Evolutionary conservation across 2,888 invertebrate genomes (phyloP).

Genomic region (Dysmachus trigonus): DNA sequence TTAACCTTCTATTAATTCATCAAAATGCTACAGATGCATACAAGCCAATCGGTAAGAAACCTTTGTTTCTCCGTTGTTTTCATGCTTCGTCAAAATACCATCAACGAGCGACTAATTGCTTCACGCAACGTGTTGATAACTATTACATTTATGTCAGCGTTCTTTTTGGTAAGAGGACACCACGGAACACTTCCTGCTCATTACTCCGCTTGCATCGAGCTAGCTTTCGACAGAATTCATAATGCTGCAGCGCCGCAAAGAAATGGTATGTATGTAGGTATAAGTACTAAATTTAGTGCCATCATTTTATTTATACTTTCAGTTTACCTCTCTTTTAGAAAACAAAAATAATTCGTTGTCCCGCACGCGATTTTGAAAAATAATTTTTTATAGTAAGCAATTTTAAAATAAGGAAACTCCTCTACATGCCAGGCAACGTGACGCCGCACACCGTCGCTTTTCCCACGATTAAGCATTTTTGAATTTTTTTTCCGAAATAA

Average conservation of each 20-base stretch:
- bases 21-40: neutral
- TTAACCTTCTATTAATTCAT: no score
- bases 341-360: neutral
- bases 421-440: neutral
- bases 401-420: neutral
- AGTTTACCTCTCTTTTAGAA: neutral
- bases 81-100: slow-evolving; percentile 12
- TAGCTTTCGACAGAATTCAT: neutral
- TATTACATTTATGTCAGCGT: slow-evolving; percentile 1
- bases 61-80: neutral
- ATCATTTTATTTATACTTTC: neutral
- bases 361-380: neutral
- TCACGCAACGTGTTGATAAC: neutral
- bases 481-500: neutral
- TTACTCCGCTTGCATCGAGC: neutral
- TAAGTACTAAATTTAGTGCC: neutral
- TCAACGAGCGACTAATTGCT: slow-evolving; percentile 1
- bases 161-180: slow-evolving; percentile 18
- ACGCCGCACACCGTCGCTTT: neutral
- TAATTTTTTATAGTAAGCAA: neutral
- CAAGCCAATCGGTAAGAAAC: neutral
- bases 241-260: neutral
- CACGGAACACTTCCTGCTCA: neutral
- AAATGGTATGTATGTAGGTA: neutral
- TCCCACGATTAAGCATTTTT: neutral